Conservation (phyloP, 2,113 vertebrate genomes). For the Uria lomvia region DNA sequence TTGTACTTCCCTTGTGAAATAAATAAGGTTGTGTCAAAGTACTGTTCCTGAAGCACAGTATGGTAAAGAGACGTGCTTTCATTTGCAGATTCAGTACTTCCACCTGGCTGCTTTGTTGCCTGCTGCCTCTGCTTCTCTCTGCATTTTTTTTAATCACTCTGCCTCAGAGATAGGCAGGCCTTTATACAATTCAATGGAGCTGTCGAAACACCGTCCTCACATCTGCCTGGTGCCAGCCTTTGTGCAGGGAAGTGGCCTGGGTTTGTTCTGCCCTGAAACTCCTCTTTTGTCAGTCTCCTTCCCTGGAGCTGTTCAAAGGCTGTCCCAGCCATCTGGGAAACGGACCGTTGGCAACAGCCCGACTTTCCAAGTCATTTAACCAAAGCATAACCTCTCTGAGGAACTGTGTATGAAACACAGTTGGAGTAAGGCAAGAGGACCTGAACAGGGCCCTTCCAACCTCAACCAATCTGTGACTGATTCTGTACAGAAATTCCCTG, state of each 20-base stretch:
- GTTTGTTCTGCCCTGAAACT: not conserved
- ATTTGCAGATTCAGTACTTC: not conserved
- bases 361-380: not conserved
- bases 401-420: not conserved
- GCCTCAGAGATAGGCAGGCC: not conserved
- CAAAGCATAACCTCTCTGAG: not conserved
- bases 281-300: not conserved
- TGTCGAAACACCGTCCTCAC: fast-evolving
- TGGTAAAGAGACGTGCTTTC: not conserved
- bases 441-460: not conserved
- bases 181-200: not conserved
- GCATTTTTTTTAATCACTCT: not conserved
- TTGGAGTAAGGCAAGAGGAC: not conserved
- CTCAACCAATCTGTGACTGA: not conserved
- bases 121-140: not conserved
- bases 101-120: not conserved
- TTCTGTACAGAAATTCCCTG: not conserved
- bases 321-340: not conserved
- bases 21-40: constrained; percentile 30
- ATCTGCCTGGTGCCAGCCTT: not conserved
- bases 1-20: constrained; percentile 33
- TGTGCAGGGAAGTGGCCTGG: not conserved
- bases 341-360: not conserved
- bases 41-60: not conserved
- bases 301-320: not conserved